Evolutionary conservation across 2,113 vertebrate species (phyloP).

Genomic region (Daboia siamensis): DNA sequence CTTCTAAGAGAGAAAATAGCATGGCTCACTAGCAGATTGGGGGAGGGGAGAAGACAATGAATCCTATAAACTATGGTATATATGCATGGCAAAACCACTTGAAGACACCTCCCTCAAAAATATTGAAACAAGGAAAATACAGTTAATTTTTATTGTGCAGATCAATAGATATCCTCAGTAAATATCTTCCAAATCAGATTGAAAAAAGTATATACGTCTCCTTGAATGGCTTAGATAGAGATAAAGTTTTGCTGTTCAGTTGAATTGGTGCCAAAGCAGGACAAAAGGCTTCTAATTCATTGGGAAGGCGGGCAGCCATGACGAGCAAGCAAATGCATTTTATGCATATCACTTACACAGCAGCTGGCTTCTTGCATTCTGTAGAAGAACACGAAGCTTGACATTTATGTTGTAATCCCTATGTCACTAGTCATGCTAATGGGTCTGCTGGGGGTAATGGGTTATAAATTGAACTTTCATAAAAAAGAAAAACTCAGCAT

Average conservation of each 20-base stretch:
- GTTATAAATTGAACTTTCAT: neutral
- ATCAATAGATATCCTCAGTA: neutral
- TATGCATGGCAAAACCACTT: neutral
- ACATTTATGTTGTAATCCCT: neutral
- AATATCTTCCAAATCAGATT: neutral
- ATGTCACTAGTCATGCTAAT: neutral
- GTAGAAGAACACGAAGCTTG: neutral
- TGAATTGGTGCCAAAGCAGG: neutral
- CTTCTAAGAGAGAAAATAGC: neutral
- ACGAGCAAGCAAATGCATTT: neutral
- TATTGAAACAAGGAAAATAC: neutral
- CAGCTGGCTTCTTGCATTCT: neutral
- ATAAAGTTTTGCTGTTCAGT: neutral
- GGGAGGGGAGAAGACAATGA: neutral
- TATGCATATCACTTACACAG: neutral
- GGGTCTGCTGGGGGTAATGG: neutral
- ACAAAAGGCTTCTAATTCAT: constrained; percentile 2
- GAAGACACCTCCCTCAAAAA: neutral
- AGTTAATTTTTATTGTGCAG: neutral
- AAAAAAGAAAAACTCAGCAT: neutral
- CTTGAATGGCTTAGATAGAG: neutral
- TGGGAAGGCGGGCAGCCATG: neutral
- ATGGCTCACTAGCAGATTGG: neutral
- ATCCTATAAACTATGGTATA: neutral
- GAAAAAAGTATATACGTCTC: neutral